Percentiles rank a stretch among this genome's conserved stretches.
Evolutionary conservation across 1,140 invertebrate genomes (phyloP).

Genomic region (Drosophila mojavensis): DNA sequence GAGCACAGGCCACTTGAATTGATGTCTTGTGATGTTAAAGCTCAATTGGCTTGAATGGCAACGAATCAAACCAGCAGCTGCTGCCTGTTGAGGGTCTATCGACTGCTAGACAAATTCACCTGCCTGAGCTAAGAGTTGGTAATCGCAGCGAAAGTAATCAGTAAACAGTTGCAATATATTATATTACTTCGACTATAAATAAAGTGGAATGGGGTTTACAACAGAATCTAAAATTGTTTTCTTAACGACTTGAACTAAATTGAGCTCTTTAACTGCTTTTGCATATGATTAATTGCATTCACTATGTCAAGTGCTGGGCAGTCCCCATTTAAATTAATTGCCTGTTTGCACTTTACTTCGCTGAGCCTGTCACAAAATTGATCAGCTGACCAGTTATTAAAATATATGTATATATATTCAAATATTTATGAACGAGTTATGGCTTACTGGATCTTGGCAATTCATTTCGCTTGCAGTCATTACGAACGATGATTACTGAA

Average conservation of each 20-base stretch:
- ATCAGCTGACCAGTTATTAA: slow-evolving; percentile 15
- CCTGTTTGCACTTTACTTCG: background rate
- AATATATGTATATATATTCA: background rate
- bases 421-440: slow-evolving; percentile 2
- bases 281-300: background rate
- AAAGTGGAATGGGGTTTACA: background rate
- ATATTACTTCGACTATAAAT: background rate
- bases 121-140: background rate
- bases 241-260: too few relatives aligned
- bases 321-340: background rate
- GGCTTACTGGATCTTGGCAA: background rate
- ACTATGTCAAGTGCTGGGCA: background rate
- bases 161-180: background rate
- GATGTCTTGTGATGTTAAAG: slow-evolving; percentile 14
- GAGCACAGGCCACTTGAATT: slow-evolving; percentile 4
- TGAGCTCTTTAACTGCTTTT: background rate
- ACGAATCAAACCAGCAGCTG: background rate
- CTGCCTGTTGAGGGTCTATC: too few relatives aligned
- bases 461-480: slow-evolving; percentile 1
- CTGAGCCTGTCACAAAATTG: background rate
- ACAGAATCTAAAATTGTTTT: background rate
- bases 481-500: background rate
- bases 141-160: background rate
- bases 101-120: background rate
- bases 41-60: slow-evolving; percentile 1